phyloP scores from a whole-genome alignment of 2,888 invertebrate genomes.

The Sinotaia quadrata region DNA sequence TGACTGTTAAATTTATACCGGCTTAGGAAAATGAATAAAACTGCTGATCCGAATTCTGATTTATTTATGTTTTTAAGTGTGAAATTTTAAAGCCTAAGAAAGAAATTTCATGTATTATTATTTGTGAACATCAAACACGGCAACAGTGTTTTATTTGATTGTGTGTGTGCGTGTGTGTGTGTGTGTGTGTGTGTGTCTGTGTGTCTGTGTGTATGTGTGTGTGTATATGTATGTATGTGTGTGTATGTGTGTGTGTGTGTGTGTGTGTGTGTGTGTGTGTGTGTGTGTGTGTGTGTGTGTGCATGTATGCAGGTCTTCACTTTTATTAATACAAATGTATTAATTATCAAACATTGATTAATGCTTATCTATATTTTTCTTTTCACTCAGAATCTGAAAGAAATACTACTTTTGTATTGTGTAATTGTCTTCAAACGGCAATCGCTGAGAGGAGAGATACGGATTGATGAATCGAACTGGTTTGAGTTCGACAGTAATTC shows the following conservation, averaged over 20 bases:
- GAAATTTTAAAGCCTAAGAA: too few species aligned
- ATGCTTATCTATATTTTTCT: too few species aligned
- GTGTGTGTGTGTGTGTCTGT: constrained; percentile 7
- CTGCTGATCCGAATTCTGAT: too few species aligned
- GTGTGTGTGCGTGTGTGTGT: background rate
- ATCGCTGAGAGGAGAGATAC: too few species aligned
- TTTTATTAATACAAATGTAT: background rate
- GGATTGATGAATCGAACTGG: too few species aligned
- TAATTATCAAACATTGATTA: background rate
- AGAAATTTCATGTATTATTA: too few species aligned
- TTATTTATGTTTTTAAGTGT: too few species aligned
- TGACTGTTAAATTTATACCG: too few species aligned
- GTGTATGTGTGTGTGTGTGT: background rate
- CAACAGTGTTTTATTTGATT: background rate
- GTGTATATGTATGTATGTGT: background rate
- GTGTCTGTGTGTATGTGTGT: constrained; percentile 11
- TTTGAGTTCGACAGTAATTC: too few species aligned
- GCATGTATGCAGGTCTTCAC: background rate
- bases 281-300: background rate
- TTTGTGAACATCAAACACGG: background rate
- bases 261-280: background rate
- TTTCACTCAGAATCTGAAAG: too few species aligned
- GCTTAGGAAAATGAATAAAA: too few species aligned
- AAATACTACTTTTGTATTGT: background rate
- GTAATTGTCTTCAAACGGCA: background rate